These are phyloP conservation scores for Psittacus erithacus DNA, from an alignment of 2,113 vertebrate species.

Conservation along the genomic window DNA sequence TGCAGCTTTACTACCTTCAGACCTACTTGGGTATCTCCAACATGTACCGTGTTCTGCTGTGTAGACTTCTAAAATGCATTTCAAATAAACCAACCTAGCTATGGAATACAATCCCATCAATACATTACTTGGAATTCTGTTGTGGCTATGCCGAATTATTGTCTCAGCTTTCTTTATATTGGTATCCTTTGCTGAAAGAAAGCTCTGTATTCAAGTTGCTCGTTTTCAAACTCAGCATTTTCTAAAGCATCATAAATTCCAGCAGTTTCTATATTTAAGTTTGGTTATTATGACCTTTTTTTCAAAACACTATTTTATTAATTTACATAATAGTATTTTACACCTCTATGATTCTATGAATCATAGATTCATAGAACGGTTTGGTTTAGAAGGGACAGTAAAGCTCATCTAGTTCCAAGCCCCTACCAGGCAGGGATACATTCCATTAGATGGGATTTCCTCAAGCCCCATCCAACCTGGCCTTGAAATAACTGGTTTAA, in stretches of 20 bases:
- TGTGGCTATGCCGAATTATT: not conserved
- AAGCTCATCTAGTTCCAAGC: accelerated
- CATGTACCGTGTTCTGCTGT: not conserved
- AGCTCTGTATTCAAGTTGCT: not conserved
- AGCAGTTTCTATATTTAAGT: not conserved
- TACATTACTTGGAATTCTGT: not conserved
- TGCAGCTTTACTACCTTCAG: not conserved
- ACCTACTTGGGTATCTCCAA: not conserved
- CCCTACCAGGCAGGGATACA: not conserved
- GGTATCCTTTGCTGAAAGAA: not conserved
- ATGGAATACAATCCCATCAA: not conserved
- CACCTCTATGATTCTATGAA: not conserved
- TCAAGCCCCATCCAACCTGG: accelerated
- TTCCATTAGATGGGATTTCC: accelerated
- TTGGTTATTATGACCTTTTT: not conserved
- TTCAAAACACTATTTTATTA: not conserved
- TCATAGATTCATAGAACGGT: not conserved
- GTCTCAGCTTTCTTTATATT: not conserved
- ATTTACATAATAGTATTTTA: not conserved
- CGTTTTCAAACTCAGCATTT: not conserved
- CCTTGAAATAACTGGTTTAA: not conserved
- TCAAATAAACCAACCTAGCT: not conserved
- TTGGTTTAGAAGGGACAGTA: not conserved
- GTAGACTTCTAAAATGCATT: not conserved
- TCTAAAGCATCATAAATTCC: not conserved